Base-by-base conservation (phyloP, 2,888 invertebrate genomes). In the Ceraclea dissimilis region DNA sequence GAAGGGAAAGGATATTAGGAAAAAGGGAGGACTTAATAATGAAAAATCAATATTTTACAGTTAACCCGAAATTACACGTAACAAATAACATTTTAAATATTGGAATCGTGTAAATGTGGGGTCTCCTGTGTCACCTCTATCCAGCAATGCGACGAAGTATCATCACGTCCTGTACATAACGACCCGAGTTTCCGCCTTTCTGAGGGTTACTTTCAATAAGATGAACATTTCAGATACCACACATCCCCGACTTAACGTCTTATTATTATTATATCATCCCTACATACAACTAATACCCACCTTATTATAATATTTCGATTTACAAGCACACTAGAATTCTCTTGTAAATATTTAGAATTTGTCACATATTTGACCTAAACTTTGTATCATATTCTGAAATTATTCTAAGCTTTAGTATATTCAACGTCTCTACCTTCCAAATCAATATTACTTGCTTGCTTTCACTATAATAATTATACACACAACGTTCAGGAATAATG, bases 211-310 rank as follows among this genome's bases (percentile, higher is more conserved):
- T 49, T 49, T 49, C n/a, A 22, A 49, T 49, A 26, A 49, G 49
- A 49, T 49, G 22, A 49, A 49, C 49, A 26, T 49, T 26, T 22
- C 20, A 49, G 49, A 49, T 49, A 26, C 49, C 26, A 13, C 19
- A 39, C 39, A 39, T n/a, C 39, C 16, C 39, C 39, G 2, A 26
- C 26, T 26, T 26, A 10, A 39, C 39, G 16, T 39, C 39, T 39
- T 13, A 39, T 39, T 39, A 39, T 39, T 16, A 16, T 39, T 16
- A 39, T 39, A 13, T 26, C 4, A 6, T 26, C 4, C 26, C 4
- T 26, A 26, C 26, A 6, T 6, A 6, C 26, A 10, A 26, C 26
- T 6, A 6, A 26, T 26, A 6, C 26, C 26, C 26, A n/a, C n/a
- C n/a, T n/a, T n/a, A n/a, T n/a, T n/a, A n/a, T n/a, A n/a, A n/a